Percentiles rank a stretch among this genome's conserved stretches.
phyloP scores from a whole-genome alignment of 2,797 vertebrate species.

The Esox lucius region DNA sequence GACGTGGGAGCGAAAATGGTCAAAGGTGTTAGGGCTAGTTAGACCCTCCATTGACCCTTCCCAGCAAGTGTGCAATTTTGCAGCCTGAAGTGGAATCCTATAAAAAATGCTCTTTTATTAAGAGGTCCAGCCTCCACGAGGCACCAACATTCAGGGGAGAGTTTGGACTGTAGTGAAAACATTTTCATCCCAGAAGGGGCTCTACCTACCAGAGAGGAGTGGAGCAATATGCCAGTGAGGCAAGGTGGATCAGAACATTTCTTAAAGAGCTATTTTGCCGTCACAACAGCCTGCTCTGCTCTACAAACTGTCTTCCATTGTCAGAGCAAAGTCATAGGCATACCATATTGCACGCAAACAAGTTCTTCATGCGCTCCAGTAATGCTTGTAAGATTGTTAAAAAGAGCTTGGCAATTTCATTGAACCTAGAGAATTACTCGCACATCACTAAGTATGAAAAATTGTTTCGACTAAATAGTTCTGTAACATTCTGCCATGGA shows the following conservation, averaged over 20 bases:
- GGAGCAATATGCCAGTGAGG: neutral
- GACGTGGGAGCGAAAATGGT: too few relatives aligned
- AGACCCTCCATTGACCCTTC: too few relatives aligned
- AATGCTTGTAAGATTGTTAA: neutral
- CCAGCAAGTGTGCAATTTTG: too few relatives aligned
- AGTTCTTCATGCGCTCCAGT: neutral
- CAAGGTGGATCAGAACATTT: neutral
- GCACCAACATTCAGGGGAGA: too few relatives aligned
- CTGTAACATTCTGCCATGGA: neutral
- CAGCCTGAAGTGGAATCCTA: too few relatives aligned
- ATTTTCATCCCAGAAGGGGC: too few relatives aligned
- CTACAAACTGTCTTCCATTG: neutral
- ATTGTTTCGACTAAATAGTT: neutral
- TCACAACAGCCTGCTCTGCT: neutral
- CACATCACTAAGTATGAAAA: neutral
- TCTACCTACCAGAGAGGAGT: too few relatives aligned
- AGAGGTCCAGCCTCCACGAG: neutral
- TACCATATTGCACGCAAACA: neutral
- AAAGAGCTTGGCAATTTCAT: neutral
- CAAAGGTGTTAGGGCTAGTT: too few relatives aligned
- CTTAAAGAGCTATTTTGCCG: neutral
- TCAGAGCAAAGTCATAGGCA: neutral
- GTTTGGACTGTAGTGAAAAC: neutral
- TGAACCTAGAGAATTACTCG: neutral
- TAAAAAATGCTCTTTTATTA: too few relatives aligned